These are phyloP conservation scores for Drosophila elegans DNA, from an alignment of 1,140 invertebrate species.

Conservation along the genomic window DNA sequence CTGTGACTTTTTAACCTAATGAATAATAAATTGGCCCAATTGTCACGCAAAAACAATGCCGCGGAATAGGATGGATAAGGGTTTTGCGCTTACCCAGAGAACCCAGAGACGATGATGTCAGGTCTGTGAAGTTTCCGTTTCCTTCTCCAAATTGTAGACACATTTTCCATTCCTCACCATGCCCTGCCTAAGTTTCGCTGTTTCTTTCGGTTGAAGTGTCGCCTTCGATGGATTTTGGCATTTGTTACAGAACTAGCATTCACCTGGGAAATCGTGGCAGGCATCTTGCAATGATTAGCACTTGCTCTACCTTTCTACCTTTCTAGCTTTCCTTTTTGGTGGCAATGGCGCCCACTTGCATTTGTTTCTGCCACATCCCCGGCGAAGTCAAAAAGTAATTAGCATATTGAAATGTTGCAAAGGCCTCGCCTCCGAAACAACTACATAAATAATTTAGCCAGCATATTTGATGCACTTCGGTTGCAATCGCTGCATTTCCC, in stretches of 20 bases:
- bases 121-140: conserved; percentile 51
- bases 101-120: conserved; percentile 37
- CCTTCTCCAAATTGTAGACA: conserved; percentile 72
- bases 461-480: conserved; percentile 41
- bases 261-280: conserved; percentile 73
- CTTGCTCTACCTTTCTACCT: neutral
- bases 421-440: conserved; percentile 16
- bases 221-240: conserved; percentile 76
- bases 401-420: conserved; percentile 73
- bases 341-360: conserved; percentile 43
- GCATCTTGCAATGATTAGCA: conserved; percentile 64
- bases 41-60: conserved; percentile 80
- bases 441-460: conserved; percentile 58
- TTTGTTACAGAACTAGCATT: conserved; percentile 70
- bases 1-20: conserved; percentile 82
- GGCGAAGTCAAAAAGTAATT: conserved; percentile 66
- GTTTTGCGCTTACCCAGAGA: conserved; percentile 34
- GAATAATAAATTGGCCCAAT: conserved; percentile 81
- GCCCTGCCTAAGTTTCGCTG: conserved; percentile 14
- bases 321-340: neutral
- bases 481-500: conserved; percentile 25
- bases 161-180: conserved; percentile 36
- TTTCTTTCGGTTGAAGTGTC: conserved; percentile 60
- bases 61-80: conserved; percentile 64
- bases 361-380: conserved; percentile 26